phyloP scores from a whole-genome alignment of 2,888 invertebrate species.

The Julus scanicus region DNA sequence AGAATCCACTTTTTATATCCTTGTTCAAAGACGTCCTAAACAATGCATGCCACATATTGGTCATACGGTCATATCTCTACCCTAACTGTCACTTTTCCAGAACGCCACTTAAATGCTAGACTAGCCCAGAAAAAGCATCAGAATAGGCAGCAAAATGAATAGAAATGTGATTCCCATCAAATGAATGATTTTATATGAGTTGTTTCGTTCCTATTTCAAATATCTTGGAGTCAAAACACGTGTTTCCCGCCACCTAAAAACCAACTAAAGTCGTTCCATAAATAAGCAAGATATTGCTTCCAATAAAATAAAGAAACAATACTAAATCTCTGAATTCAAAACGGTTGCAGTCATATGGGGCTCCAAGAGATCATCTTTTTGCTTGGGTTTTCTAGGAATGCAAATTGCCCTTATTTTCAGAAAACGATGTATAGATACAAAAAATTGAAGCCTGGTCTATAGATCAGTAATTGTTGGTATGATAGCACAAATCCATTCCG shows the following conservation, averaged over 20 bases:
- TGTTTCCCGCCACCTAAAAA: not conserved
- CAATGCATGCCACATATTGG: not conserved
- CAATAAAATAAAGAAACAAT: slow-evolving; percentile 19
- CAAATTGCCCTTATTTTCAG: not conserved
- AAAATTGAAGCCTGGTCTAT: too few relatives aligned
- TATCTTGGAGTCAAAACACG: not conserved
- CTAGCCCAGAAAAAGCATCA: not conserved
- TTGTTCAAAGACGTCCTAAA: not conserved
- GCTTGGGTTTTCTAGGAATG: not conserved
- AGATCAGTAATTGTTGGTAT: too few relatives aligned
- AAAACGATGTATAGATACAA: too few relatives aligned
- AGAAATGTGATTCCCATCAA: not conserved
- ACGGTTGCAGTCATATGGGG: not conserved
- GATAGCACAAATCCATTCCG: too few relatives aligned
- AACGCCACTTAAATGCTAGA: not conserved
- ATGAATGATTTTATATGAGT: slow-evolving; percentile 19
- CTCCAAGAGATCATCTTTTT: not conserved
- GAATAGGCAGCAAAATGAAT: not conserved
- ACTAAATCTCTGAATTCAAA: not conserved
- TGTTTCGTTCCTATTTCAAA: not conserved
- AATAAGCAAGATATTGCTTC: not conserved
- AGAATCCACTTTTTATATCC: too few relatives aligned
- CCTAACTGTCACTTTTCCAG: not conserved
- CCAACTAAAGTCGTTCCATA: not conserved
- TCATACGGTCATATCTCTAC: not conserved